Conservation (phyloP, 2,113 vertebrate genomes). For the Platysternon megacephalum region DNA sequence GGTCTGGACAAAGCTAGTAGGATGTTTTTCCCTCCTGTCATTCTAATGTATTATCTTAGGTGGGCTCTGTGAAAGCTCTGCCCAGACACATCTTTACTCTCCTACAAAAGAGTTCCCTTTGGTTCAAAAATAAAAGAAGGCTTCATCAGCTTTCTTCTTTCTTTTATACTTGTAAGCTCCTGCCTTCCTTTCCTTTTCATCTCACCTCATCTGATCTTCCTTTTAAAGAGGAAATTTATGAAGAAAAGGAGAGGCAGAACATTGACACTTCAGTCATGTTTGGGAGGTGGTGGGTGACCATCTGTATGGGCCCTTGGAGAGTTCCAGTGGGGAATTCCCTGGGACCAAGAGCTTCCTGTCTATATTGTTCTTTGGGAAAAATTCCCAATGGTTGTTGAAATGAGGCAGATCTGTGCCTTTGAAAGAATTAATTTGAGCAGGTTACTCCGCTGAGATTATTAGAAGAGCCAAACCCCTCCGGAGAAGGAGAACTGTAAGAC, state of each 20-base stretch:
- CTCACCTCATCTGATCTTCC: too few species aligned
- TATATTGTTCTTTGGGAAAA: neutral
- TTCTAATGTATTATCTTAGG: neutral
- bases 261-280: neutral
- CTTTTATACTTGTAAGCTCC: neutral
- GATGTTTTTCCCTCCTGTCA: neutral
- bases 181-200: neutral
- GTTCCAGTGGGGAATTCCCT: neutral
- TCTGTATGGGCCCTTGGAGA: neutral
- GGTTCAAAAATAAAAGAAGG: slow-evolving; percentile 2
- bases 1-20: neutral
- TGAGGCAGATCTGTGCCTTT: neutral
- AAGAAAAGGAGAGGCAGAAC: neutral
- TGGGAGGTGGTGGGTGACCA: neutral
- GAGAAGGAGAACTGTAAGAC: neutral
- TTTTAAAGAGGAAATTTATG: neutral
- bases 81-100: neutral
- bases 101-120: neutral
- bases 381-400: neutral
- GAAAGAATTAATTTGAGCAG: neutral
- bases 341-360: neutral
- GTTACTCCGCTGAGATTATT: neutral
- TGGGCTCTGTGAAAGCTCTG: neutral
- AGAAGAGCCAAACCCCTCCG: neutral
- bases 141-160: neutral